Conservation (phyloP, 2,113 vertebrate genomes). For the Crotalus horridus region DNA sequence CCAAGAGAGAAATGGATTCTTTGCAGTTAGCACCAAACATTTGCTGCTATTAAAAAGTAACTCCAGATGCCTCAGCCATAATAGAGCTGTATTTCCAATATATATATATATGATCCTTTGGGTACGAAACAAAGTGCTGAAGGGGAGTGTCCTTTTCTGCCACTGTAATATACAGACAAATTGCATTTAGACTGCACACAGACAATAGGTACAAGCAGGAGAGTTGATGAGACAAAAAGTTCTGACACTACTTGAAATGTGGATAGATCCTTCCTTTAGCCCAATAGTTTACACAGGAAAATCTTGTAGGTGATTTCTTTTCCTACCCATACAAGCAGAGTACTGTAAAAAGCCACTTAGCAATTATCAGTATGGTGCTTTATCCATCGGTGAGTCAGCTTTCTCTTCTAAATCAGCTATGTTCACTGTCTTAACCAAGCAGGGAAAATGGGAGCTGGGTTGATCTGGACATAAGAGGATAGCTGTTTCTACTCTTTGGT, state of each 20-base stretch:
- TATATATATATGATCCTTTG: neutral
- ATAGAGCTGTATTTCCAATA: neutral
- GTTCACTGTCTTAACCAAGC: neutral
- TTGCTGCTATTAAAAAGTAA: neutral
- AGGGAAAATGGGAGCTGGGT: neutral
- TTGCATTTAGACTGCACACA: neutral
- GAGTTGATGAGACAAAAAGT: neutral
- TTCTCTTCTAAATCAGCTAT: neutral
- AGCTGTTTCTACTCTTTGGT: neutral
- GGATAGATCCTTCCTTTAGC: neutral
- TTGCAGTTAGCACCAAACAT: neutral
- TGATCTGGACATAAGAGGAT: neutral
- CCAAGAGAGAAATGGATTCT: neutral
- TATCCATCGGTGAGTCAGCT: neutral
- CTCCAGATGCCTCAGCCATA: neutral
- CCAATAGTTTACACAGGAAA: neutral
- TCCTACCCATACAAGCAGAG: neutral
- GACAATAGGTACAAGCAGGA: neutral
- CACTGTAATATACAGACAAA: neutral
- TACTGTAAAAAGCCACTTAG: neutral
- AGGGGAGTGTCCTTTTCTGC: neutral
- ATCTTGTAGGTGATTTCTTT: neutral
- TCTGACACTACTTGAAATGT: neutral
- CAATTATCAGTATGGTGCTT: neutral
- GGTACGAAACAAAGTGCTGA: neutral